Evolutionary conservation across 2,113 vertebrate species (phyloP).

Genomic region (Dasyprocta punctata): DNA sequence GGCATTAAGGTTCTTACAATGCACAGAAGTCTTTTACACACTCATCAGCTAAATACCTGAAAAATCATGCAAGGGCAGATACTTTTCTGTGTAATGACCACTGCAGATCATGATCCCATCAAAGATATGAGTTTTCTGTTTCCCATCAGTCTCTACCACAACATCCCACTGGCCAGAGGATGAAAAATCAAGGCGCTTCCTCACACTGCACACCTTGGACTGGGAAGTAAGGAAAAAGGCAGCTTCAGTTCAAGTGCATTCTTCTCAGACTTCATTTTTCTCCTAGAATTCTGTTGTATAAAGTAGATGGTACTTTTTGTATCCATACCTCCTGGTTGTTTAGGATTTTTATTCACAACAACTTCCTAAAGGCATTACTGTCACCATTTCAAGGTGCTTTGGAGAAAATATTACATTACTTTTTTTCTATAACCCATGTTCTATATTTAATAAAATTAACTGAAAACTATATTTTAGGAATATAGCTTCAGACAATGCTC

Average conservation of each 20-base stretch:
- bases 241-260: not conserved
- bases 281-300: not conserved
- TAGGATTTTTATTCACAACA: not conserved
- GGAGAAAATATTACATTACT: not conserved
- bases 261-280: not conserved
- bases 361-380: not conserved
- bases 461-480: not conserved
- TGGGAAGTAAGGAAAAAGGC: slow-evolving; percentile 64
- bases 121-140: slow-evolving; percentile 85
- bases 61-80: slow-evolving; percentile 86
- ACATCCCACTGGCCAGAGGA: slow-evolving; percentile 91
- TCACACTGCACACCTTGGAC: slow-evolving; percentile 88
- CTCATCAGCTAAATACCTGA: slow-evolving; percentile 82
- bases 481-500: not conserved
- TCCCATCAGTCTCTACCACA: slow-evolving; percentile 82
- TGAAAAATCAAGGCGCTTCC: slow-evolving; percentile 86
- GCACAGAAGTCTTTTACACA: slow-evolving; percentile 26
- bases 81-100: slow-evolving; percentile 86
- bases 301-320: not conserved
- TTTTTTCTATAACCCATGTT: not conserved
- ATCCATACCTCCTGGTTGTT: not conserved
- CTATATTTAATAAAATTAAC: not conserved
- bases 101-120: slow-evolving; percentile 91
- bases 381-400: not conserved
- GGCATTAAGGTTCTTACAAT: slow-evolving; percentile 59